Evolutionary conservation across 1,140 invertebrate genomes (phyloP).

Genomic region (Maniola jurtina): DNA sequence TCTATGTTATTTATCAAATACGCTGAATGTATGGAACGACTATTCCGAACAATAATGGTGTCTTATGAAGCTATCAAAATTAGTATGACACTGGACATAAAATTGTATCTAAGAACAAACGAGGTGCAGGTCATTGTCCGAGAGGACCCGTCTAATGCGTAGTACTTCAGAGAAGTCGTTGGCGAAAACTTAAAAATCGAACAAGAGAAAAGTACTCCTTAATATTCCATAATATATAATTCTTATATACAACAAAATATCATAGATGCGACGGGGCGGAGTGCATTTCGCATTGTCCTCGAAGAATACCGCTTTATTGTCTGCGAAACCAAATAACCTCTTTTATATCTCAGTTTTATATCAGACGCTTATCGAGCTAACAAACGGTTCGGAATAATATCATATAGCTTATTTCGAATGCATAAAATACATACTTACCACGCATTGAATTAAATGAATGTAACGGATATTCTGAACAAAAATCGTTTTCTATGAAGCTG

Average conservation of each 20-base stretch:
- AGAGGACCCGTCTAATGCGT: too few relatives aligned
- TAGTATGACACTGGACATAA: too few relatives aligned
- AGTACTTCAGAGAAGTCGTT: too few relatives aligned
- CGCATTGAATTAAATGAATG: background rate
- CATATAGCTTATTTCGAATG: constrained; percentile 24
- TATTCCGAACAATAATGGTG: too few relatives aligned
- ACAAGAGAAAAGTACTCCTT: background rate
- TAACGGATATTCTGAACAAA: background rate
- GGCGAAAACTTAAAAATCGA: background rate
- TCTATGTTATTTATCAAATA: too few relatives aligned
- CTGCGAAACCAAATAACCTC: constrained; percentile 66
- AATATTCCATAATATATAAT: constrained; percentile 16
- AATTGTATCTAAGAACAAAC: too few relatives aligned
- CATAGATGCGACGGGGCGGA: constrained; percentile 16
- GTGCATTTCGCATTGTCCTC: constrained; percentile 55
- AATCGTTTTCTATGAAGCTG: too few relatives aligned
- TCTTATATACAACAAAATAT: constrained; percentile 28
- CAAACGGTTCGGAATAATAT: constrained; percentile 24
- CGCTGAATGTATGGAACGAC: too few relatives aligned
- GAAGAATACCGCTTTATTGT: constrained; percentile 64
- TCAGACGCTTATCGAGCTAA: constrained; percentile 47
- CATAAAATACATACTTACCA: constrained; percentile 9
- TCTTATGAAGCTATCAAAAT: too few relatives aligned
- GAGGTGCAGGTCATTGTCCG: too few relatives aligned
- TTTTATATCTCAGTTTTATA: constrained; percentile 68